phyloP scores from a whole-genome alignment of 2,888 invertebrate species.

The Lypha dubia region DNA sequence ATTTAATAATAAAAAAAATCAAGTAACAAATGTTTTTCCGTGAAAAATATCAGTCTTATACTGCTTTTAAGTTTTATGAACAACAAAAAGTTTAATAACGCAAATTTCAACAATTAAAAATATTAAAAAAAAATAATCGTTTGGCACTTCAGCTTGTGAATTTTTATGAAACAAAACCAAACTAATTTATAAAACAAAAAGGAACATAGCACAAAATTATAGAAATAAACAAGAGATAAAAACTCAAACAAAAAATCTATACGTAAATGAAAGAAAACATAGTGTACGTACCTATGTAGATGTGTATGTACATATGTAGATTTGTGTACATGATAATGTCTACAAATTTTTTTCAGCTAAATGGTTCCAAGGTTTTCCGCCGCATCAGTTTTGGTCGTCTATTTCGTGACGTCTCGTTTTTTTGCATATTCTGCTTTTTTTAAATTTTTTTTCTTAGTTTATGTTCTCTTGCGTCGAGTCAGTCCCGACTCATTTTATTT shows the following conservation, averaged over 20 bases:
- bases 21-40: constrained; percentile 57
- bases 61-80: constrained; percentile 2
- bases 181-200: neutral
- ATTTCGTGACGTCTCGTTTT: constrained; percentile 46
- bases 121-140: constrained; percentile 24
- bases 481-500: no score
- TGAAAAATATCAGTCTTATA: constrained; percentile 6
- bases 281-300: neutral
- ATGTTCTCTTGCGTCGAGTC: neutral
- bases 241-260: neutral
- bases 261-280: neutral
- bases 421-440: constrained; percentile 22
- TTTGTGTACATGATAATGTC: constrained; percentile 36
- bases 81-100: constrained; percentile 22
- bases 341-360: constrained; percentile 51
- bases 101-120: neutral
- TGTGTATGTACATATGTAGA: neutral
- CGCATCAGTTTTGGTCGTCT: constrained; percentile 55
- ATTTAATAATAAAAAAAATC: constrained; percentile 5
- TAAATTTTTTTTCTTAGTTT: constrained; percentile 11
- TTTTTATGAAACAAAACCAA: constrained; percentile 16
- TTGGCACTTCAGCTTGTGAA: constrained; percentile 6
- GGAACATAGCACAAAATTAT: neutral
- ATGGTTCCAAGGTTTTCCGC: constrained; percentile 66
- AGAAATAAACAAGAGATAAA: constrained; percentile 11